A percentile compares a stretch with the other conserved stretches of the same genome.
phyloP scores from a whole-genome alignment of 2,888 invertebrate species.

The Aproaerema taeniolella region DNA sequence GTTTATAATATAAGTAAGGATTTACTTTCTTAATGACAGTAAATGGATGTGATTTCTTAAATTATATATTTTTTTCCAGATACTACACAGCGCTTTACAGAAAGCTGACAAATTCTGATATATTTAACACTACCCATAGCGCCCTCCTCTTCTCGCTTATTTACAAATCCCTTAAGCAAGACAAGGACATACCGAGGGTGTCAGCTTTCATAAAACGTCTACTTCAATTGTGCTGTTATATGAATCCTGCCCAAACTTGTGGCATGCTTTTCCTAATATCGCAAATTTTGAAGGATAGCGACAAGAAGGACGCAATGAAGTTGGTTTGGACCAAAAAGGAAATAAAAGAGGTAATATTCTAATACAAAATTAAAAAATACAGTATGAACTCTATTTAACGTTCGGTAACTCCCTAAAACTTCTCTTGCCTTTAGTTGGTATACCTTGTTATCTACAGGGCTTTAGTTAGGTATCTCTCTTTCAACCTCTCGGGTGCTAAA shows the following conservation, averaged over 20 bases:
- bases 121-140: constrained; percentile 81
- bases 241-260: constrained; percentile 87
- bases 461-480: too few relatives aligned
- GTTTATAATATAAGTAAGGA: too few relatives aligned
- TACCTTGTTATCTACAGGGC: too few relatives aligned
- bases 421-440: too few relatives aligned
- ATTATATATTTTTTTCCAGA: constrained; percentile 52
- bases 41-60: too few relatives aligned
- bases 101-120: constrained; percentile 87
- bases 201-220: constrained; percentile 88
- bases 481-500: too few relatives aligned
- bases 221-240: constrained; percentile 80
- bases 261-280: constrained; percentile 89
- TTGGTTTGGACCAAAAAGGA: constrained; percentile 49
- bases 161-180: constrained; percentile 89
- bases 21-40: too few relatives aligned
- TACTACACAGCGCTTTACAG: constrained; percentile 94
- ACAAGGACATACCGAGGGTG: constrained; percentile 83
- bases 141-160: constrained; percentile 91
- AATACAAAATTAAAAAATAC: too few relatives aligned
- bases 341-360: constrained; percentile 40
- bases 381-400: too few relatives aligned
- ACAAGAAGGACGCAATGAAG: constrained; percentile 49
- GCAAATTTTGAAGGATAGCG: constrained; percentile 70
- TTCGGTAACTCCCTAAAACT: too few relatives aligned